Evolutionary conservation across 2,888 invertebrate genomes (phyloP).

Genomic region (Dryobota labecula): DNA sequence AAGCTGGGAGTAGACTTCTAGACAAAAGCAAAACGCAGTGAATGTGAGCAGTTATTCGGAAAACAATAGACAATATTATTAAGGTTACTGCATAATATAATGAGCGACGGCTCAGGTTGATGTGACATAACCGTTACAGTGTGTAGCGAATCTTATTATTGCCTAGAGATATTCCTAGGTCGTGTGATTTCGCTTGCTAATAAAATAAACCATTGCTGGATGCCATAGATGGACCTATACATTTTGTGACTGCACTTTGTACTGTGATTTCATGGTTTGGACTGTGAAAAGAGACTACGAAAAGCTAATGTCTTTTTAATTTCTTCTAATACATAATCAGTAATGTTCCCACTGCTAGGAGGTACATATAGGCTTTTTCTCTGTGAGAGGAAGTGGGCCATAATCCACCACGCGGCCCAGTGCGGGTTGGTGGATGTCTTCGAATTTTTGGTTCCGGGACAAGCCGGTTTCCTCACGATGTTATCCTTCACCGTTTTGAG

Average conservation of each 20-base stretch:
- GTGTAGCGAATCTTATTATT: conserved; percentile 34
- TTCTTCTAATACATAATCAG: too few relatives aligned
- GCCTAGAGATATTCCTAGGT: conserved; percentile 3
- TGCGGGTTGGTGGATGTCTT: too few relatives aligned
- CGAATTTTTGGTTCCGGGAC: too few relatives aligned
- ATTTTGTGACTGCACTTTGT: conserved; percentile 6
- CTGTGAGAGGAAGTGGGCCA: too few relatives aligned
- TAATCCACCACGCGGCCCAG: too few relatives aligned
- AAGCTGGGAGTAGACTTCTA: conserved; percentile 6
- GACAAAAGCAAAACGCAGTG: conserved; percentile 7
- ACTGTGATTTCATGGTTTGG: not conserved
- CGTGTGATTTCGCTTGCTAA: conserved; percentile 17
- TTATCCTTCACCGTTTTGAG: too few relatives aligned
- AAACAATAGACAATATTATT: conserved; percentile 60
- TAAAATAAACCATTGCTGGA: conserved; percentile 26
- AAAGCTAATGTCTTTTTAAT: not conserved
- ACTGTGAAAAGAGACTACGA: not conserved
- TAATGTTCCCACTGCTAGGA: too few relatives aligned
- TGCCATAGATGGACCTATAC: not conserved
- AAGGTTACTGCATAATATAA: conserved; percentile 41
- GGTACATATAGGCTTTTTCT: too few relatives aligned
- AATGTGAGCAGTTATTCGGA: conserved; percentile 10
- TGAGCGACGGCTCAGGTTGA: conserved; percentile 30
- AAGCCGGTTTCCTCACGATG: too few relatives aligned
- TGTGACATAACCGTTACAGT: conserved; percentile 49